Evolutionary conservation across 2,113 vertebrate species (phyloP), one percentile per base, ranked within the genome.

Genomic region (Pelmatolapia mariae): DNA sequence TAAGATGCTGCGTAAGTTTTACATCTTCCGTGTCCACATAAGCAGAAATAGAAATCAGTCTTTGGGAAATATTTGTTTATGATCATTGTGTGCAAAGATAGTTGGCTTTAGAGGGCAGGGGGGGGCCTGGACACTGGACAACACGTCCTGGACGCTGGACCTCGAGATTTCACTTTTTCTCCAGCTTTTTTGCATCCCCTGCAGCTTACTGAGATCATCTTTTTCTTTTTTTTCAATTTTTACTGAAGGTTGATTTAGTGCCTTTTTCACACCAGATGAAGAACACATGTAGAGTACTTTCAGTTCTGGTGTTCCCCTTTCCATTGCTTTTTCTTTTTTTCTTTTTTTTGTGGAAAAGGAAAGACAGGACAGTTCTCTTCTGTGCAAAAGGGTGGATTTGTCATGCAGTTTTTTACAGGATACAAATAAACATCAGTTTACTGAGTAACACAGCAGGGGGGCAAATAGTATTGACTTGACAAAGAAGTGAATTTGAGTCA

Each of bases 181-280:
- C 22, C 68, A 87, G 71, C 82, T 86, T 4, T 87, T 89, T 82
- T 89, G 10, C n/a, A 38, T 76, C 57, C 83, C 80, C 84, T 84
- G 84, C 82, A 83, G 76, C 13, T 43, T 83, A 18, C 45, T 76
- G 78, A 85, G 82, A 86, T 22, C 38, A n/a, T 63, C n/a, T 59
- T 84, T 84, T 78, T 71, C 3, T 19, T 13, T 68, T 50, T 86
- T 85, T 78, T 76, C 81, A 50, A 54, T 83, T 82, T 81, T 47
- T 18, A 57, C 40, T 79, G 33, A 89, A 56, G 3, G 40, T 43
- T 91, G 89, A 91, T 91, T 93, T 91, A 84, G 26, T 80, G 86
- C 80, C 40, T 80, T 87, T 93, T 93, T 94, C 87, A 86, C 93
- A 94, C 88, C 84, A 95, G 93, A 96, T 95, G 93, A 94, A 82